Conservation (phyloP, 2,888 invertebrate genomes). For the Andricus curvator region DNA sequence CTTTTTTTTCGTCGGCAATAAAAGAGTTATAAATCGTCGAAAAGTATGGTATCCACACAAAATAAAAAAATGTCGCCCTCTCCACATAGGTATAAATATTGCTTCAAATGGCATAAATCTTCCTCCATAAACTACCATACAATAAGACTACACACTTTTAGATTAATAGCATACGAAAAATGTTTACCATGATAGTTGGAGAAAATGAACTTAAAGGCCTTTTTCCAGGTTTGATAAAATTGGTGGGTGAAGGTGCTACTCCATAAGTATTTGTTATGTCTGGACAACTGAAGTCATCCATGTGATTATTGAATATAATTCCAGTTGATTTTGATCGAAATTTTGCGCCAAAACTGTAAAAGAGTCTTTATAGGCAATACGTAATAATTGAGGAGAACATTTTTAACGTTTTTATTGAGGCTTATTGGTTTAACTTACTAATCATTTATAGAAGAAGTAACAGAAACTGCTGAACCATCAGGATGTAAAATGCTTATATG, state of each 20-base stretch:
- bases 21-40: too few relatives aligned
- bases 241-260: conserved; percentile 88
- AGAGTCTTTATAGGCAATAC: conserved; percentile 1
- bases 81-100: too few relatives aligned
- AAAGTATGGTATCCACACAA: too few relatives aligned
- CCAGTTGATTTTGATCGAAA: conserved; percentile 89
- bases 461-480: conserved; percentile 95
- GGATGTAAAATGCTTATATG: conserved; percentile 91
- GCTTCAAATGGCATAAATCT: too few relatives aligned
- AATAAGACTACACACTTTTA: too few relatives aligned
- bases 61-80: too few relatives aligned
- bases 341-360: conserved; percentile 86
- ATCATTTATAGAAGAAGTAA: conserved; percentile 93
- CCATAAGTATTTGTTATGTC: conserved; percentile 85
- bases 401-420: too few relatives aligned
- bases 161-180: background rate
- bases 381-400: too few relatives aligned
- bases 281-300: conserved; percentile 96
- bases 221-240: conserved; percentile 88
- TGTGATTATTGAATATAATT: conserved; percentile 95
- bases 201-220: conserved; percentile 92
- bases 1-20: too few relatives aligned
- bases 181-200: conserved; percentile 87
- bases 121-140: too few relatives aligned
- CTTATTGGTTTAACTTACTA: conserved; percentile 79